phyloP scores from a whole-genome alignment of 2,113 vertebrate genomes.

The Elaphurus davidianus region DNA sequence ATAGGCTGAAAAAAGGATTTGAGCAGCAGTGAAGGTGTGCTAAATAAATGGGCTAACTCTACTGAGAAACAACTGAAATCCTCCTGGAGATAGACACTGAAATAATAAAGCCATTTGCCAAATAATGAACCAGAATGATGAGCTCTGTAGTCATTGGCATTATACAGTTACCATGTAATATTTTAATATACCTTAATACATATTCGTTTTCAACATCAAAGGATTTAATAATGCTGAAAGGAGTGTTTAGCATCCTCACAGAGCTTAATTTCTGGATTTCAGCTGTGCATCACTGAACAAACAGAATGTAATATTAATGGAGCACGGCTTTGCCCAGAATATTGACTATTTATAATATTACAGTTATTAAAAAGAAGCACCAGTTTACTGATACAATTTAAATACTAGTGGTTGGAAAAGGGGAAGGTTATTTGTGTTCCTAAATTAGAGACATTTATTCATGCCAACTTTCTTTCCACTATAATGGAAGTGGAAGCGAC shows the following conservation, averaged over 20 bases:
- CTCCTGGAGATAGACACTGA: not conserved
- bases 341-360: conserved; percentile 30
- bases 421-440: not conserved
- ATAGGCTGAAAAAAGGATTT: conserved; percentile 14
- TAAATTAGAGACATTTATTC: not conserved
- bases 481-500: not conserved
- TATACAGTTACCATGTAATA: conserved; percentile 5
- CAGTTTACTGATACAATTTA: conserved; percentile 16
- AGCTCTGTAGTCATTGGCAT: not conserved
- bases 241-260: not conserved
- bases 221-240: not conserved
- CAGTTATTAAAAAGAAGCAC: conserved; percentile 23
- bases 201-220: conserved; percentile 35
- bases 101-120: conserved; percentile 3
- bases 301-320: conserved; percentile 18
- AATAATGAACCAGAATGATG: conserved; percentile 15
- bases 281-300: not conserved
- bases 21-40: not conserved
- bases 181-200: not conserved
- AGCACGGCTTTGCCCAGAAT: conserved; percentile 9
- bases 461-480: not conserved
- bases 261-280: conserved; percentile 23
- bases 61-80: not conserved
- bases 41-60: conserved; percentile 12
- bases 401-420: conserved; percentile 1